These are phyloP conservation scores for Seira musarum DNA, from an alignment of 2,888 invertebrate species.

Conservation along the genomic window DNA sequence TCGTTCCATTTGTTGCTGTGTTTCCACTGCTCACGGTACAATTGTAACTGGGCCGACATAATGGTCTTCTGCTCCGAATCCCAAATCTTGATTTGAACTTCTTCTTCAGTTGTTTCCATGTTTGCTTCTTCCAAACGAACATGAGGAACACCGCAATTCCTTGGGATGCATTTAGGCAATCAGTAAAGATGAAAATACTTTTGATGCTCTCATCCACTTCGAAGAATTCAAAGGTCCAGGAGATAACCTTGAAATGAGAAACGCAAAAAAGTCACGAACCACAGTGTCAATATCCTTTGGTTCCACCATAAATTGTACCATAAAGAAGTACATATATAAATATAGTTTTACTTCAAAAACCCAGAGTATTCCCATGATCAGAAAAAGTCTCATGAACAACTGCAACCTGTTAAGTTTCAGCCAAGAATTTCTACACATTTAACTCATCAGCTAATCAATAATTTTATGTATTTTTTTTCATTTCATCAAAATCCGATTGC, in stretches of 20 bases:
- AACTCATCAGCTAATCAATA: too few species aligned
- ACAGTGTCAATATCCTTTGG: not conserved
- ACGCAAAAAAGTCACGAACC: not conserved
- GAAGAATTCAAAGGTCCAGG: slow-evolving; percentile 47
- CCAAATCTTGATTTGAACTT: slow-evolving; percentile 35
- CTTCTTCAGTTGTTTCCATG: slow-evolving; percentile 53
- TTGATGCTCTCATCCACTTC: slow-evolving; percentile 41
- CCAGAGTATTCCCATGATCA: slow-evolving; percentile 62
- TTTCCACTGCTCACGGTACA: slow-evolving; percentile 38
- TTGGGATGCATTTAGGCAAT: slow-evolving; percentile 59
- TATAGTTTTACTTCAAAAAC: slow-evolving; percentile 58
- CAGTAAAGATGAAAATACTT: slow-evolving; percentile 53
- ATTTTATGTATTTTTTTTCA: too few species aligned
- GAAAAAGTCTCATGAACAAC: slow-evolving; percentile 53
- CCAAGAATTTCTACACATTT: slow-evolving; percentile 10
- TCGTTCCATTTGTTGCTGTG: slow-evolving; percentile 28
- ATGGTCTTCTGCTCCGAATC: slow-evolving; percentile 18
- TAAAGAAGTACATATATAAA: too few species aligned
- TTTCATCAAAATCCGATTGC: not conserved
- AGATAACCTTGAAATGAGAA: slow-evolving; percentile 35
- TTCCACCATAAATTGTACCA: not conserved
- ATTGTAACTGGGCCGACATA: slow-evolving; percentile 26
- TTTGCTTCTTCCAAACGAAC: slow-evolving; percentile 56
- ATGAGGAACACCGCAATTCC: slow-evolving; percentile 58
- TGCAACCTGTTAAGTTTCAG: slow-evolving; percentile 45